Conservation (phyloP, 2,797 vertebrate genomes). For the Neosalanx taihuensis region DNA sequence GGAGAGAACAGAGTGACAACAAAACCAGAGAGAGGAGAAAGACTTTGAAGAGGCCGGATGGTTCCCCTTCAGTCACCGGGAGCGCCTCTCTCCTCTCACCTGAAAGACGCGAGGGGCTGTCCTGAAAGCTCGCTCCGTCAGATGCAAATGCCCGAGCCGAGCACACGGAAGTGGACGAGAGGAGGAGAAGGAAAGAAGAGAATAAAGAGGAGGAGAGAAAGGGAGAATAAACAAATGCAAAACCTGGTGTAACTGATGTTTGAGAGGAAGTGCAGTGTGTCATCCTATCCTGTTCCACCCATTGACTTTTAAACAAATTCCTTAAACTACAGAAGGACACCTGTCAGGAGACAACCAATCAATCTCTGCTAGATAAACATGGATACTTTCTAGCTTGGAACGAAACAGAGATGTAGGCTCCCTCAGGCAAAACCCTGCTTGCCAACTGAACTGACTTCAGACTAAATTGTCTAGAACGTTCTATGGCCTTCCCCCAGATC, state of each 20-base stretch:
- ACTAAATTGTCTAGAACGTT: conserved; percentile 21
- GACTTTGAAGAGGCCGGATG: no score
- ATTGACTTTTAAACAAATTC: conserved; percentile 62
- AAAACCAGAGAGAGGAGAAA: no score
- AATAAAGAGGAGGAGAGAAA: conserved; percentile 8
- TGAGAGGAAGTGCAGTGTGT: conserved; percentile 54
- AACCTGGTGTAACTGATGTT: conserved; percentile 67
- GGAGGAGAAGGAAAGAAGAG: conserved; percentile 44
- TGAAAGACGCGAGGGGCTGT: no score
- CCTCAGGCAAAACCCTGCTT: not conserved
- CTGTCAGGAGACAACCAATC: conserved; percentile 37
- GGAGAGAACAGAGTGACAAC: no score
- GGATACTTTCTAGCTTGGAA: not conserved
- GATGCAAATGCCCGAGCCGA: conserved; percentile 65
- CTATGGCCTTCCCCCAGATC: conserved; percentile 27
- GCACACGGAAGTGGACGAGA: conserved; percentile 50
- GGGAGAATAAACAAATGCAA: conserved; percentile 69
- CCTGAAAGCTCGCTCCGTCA: conserved; percentile 3
- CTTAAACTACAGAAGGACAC: conserved; percentile 53
- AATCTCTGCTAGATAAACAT: conserved; percentile 6
- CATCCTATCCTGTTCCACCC: conserved; percentile 30
- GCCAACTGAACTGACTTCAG: conserved; percentile 15
- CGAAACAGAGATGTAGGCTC: not conserved
- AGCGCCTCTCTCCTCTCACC: no score
- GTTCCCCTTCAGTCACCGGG: no score